Evolutionary conservation across 37 sponge, comb jelly and placozoan species (phyloP), one percentile per base, ranked within the genome.

Genomic region (Axinella damicornis): DNA sequence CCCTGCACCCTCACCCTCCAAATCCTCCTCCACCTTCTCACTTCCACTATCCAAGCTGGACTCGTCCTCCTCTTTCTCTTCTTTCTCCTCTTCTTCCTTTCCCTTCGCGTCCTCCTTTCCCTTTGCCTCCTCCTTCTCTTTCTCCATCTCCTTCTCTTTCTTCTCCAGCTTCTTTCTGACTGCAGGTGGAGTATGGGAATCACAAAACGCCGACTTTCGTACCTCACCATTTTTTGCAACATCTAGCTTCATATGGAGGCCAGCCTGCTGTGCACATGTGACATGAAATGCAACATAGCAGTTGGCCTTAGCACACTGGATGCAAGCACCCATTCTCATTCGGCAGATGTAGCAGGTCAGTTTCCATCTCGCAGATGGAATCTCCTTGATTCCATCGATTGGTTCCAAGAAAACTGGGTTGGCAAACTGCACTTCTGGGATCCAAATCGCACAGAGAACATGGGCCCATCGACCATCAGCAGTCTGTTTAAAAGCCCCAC

Each of bases 331-430:
- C 56, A 83, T 69, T 52, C 92, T 76, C 75, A 71, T 85, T 1
- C 92, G 80, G 78, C 99, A 99, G 74, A 99, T 83, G 78, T 94
- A 96, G 74, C 99, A 99, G 9, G 87, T 89, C 25, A 99, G 90
- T 55, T 92, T 97, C 99, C 99, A 99, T 9, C 99, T 79, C 18
- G 99, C 99, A 5, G 92, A 54, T 2, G 99, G 99, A 36, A 99
- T 95, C 77, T 99, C 90, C 67, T 93, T 85, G 68, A 99, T 88
- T 4, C 92, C 86, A 70, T 99, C 99, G 28, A 99, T 99, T 30
- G 99, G 99, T 75, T 99, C 99, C 76, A 99, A 77, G 61, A 99
- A 99, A 22, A 99, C 99, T 12, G 97, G 85, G 72, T 99, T 99
- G 38, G 97, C 87, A 78, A 99, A 99, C 70, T 94, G 95, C 34